These are phyloP conservation scores for Drosophila murphyi DNA, from an alignment of 1,140 invertebrate genomes.

Conservation along the genomic window DNA sequence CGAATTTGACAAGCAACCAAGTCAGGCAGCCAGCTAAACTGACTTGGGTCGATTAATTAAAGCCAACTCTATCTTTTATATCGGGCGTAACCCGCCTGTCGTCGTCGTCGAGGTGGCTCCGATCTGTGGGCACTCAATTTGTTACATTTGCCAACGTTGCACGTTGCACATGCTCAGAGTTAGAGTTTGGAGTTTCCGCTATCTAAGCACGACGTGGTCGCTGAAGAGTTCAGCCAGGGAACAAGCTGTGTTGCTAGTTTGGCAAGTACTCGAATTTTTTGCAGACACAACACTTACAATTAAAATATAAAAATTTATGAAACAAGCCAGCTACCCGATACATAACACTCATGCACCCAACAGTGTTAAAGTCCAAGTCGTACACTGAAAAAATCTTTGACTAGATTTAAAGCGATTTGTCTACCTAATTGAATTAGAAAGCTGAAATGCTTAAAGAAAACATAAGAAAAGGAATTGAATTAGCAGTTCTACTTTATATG, in stretches of 20 bases:
- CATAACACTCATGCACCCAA: slow-evolving; percentile 7
- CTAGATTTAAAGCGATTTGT: not conserved
- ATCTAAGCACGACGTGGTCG: slow-evolving; percentile 3
- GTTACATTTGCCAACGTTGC: slow-evolving; percentile 52
- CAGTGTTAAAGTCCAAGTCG: slow-evolving; percentile 2
- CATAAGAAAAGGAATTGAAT: not conserved
- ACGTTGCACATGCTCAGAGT: slow-evolving; percentile 37
- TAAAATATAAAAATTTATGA: slow-evolving; percentile 67
- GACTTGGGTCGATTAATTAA: slow-evolving; percentile 65
- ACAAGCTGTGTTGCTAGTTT: slow-evolving; percentile 65
- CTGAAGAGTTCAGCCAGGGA: slow-evolving; percentile 54
- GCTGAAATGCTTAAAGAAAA: not conserved
- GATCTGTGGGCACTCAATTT: slow-evolving; percentile 49
- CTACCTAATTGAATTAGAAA: too few species aligned
- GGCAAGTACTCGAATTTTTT: slow-evolving; percentile 49
- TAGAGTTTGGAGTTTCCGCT: slow-evolving; percentile 19
- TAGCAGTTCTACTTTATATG: too few species aligned
- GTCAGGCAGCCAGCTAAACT: slow-evolving; percentile 2
- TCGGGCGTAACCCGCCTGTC: slow-evolving; percentile 55
- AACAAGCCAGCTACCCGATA: slow-evolving; percentile 36
- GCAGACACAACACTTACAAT: slow-evolving; percentile 58
- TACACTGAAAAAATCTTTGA: not conserved
- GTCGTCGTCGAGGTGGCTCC: slow-evolving; percentile 32
- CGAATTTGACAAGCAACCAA: slow-evolving; percentile 67
- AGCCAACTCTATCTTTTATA: slow-evolving; percentile 26